Percentiles rank a stretch among this genome's conserved stretches.
Evolutionary conservation across 2,113 vertebrate genomes (phyloP).

Genomic region (Neoarius graeffei): DNA sequence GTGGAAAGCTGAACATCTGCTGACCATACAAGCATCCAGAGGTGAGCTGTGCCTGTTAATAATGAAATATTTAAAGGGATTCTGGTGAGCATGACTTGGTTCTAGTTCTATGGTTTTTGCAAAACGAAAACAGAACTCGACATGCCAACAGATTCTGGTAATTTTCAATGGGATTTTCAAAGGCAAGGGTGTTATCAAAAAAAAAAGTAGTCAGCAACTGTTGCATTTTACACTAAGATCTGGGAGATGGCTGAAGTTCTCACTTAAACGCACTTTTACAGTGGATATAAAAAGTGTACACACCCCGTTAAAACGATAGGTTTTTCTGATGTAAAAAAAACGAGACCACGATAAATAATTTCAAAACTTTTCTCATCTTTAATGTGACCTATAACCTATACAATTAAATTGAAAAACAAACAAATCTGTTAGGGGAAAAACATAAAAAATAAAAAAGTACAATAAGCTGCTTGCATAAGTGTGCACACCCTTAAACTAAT

Average conservation of each 20-base stretch:
- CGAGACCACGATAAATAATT: too few relatives aligned
- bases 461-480: too few relatives aligned
- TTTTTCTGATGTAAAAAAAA: too few relatives aligned
- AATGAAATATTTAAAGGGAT: slow-evolving; percentile 45
- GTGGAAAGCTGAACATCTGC: slow-evolving; percentile 14
- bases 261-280: neutral
- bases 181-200: slow-evolving; percentile 25
- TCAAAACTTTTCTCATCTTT: too few relatives aligned
- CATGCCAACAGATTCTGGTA: slow-evolving; percentile 42
- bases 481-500: too few relatives aligned
- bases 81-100: slow-evolving; percentile 36
- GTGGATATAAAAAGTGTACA: too few relatives aligned
- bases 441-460: too few relatives aligned
- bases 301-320: too few relatives aligned
- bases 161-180: slow-evolving; percentile 37
- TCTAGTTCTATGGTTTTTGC: slow-evolving; percentile 34
- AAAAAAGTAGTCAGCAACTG: slow-evolving; percentile 13
- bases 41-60: slow-evolving; percentile 43
- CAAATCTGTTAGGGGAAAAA: too few relatives aligned
- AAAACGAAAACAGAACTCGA: slow-evolving; percentile 49
- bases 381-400: too few relatives aligned
- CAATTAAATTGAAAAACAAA: too few relatives aligned
- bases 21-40: slow-evolving; percentile 32
- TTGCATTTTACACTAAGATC: slow-evolving; percentile 21
- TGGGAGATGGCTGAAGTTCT: slow-evolving; percentile 7